Evolutionary conservation across 2,797 vertebrate genomes (phyloP).

Genomic region (Anniella stebbinsi): DNA sequence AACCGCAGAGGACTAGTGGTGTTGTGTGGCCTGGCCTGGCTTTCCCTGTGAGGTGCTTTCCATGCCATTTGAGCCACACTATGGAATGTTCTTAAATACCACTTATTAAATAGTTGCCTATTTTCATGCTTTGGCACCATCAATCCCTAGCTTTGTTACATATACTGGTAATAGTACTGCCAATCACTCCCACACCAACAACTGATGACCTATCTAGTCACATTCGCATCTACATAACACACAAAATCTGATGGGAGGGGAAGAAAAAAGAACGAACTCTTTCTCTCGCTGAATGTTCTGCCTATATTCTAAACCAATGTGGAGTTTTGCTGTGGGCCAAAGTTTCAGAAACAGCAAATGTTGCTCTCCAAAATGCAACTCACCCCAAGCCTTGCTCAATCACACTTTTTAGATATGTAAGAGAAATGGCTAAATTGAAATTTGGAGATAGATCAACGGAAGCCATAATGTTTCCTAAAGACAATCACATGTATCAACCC

Average conservation of each 20-base stretch:
- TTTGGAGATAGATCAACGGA: neutral
- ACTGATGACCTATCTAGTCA: conserved; percentile 60
- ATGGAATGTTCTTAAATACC: neutral
- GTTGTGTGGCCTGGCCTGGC: neutral
- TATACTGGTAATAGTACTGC: conserved; percentile 72
- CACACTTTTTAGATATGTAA: neutral
- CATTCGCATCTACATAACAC: conserved; percentile 69
- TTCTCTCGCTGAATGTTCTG: conserved; percentile 61
- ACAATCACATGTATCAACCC: neutral
- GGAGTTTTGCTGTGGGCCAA: conserved; percentile 33
- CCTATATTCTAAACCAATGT: conserved; percentile 42
- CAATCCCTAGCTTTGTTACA: conserved; percentile 74
- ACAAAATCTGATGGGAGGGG: conserved; percentile 68
- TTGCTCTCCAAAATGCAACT: neutral
- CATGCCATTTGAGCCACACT: neutral
- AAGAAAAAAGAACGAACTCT: conserved; percentile 35
- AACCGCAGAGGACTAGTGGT: neutral
- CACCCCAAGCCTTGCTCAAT: neutral
- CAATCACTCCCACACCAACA: conserved; percentile 70
- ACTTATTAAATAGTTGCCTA: conserved; percentile 25
- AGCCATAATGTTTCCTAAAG: neutral
- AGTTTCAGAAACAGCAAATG: conserved; percentile 9
- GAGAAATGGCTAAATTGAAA: neutral
- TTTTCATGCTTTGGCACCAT: conserved; percentile 73
- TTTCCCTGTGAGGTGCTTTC: too few relatives aligned